A percentile compares a stretch with the other conserved stretches of the same genome.
phyloP scores from a whole-genome alignment of 2,113 vertebrate species.

The Pundamilia nyererei region DNA sequence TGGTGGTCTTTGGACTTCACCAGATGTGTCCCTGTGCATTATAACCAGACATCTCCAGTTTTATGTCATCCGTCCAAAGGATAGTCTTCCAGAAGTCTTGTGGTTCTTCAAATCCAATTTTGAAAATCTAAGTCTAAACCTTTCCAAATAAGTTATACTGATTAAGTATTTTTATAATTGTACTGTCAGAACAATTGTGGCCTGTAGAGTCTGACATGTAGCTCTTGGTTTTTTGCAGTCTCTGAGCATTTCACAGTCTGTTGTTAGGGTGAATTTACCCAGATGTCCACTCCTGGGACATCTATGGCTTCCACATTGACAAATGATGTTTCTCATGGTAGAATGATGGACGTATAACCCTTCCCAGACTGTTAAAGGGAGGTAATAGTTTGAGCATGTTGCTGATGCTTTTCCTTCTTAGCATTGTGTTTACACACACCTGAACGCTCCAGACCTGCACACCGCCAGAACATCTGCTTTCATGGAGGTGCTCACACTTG shows the following conservation, averaged over 20 bases:
- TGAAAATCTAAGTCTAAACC: neutral
- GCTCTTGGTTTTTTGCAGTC: neutral
- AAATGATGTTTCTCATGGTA: neutral
- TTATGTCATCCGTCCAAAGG: neutral
- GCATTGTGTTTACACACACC: neutral
- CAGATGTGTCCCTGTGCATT: neutral
- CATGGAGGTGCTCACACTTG: neutral
- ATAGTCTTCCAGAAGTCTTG: neutral
- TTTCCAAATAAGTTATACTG: neutral
- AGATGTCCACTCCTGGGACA: neutral
- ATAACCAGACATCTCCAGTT: neutral
- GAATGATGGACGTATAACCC: neutral
- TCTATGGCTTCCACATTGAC: neutral
- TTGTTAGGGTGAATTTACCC: neutral
- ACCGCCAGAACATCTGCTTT: neutral
- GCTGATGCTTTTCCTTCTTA: neutral
- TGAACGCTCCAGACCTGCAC: neutral
- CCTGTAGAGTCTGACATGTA: neutral
- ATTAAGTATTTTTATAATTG: neutral
- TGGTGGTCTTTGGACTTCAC: neutral
- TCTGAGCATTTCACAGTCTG: neutral
- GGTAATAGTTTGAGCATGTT: neutral
- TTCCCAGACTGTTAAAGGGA: neutral
- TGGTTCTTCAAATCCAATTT: neutral
- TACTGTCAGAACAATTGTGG: neutral